Percentiles rank a stretch among this genome's conserved stretches.
phyloP scores from a whole-genome alignment of 1,140 invertebrate species.

The Aleiodes sp. region DNA sequence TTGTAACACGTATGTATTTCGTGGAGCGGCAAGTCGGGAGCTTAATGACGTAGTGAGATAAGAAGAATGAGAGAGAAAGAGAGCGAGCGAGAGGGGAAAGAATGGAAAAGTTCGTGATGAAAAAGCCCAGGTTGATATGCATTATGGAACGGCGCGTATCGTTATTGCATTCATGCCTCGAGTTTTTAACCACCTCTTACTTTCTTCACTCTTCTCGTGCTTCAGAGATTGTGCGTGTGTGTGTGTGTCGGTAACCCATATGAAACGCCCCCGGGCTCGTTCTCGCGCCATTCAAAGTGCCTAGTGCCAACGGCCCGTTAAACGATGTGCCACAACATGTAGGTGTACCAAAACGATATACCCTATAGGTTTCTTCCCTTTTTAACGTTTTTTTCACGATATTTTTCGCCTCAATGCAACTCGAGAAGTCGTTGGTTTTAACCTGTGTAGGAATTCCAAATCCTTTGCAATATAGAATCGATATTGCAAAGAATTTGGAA shows the following conservation, averaged over 20 bases:
- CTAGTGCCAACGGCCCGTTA: constrained; percentile 16
- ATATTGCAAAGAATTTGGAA: too few relatives aligned
- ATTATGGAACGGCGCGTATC: constrained; percentile 31
- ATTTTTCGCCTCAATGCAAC: not conserved
- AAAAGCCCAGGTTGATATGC: constrained; percentile 29
- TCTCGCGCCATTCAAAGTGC: constrained; percentile 10
- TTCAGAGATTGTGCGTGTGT: not conserved
- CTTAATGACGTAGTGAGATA: constrained; percentile 29
- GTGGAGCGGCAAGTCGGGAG: constrained; percentile 6
- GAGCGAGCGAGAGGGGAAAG: too few relatives aligned
- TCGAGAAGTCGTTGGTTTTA: not conserved
- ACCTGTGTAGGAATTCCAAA: too few relatives aligned
- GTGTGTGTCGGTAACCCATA: not conserved
- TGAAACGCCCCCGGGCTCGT: constrained; percentile 10
- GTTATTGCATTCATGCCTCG: constrained; percentile 23
- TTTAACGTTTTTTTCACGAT: constrained; percentile 8
- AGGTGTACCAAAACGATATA: not conserved
- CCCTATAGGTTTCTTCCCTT: not conserved
- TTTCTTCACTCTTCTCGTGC: not conserved
- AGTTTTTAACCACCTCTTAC: not conserved
- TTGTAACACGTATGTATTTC: not conserved
- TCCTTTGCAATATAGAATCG: too few relatives aligned
- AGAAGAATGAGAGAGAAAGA: too few relatives aligned
- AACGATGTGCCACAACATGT: constrained; percentile 8
- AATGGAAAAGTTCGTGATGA: constrained; percentile 9